Evolutionary conservation across 2,113 vertebrate species (phyloP).

Genomic region (Lasiurus cinereus): DNA sequence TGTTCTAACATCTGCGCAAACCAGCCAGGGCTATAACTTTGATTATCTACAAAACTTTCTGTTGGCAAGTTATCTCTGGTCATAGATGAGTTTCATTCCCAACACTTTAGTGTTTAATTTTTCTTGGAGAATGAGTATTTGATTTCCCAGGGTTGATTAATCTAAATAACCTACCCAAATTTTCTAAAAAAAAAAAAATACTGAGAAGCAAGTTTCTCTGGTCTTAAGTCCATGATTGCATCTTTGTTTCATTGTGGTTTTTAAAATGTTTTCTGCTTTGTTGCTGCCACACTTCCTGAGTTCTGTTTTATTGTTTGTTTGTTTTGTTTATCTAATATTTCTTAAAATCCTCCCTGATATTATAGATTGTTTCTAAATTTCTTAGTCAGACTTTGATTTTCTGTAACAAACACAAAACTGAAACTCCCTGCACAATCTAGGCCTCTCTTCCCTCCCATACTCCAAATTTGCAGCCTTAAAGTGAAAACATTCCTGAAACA

Average conservation of each 20-base stretch:
- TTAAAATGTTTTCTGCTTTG: neutral
- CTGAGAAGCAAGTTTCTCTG: neutral
- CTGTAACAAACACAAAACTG: slow-evolving; percentile 17
- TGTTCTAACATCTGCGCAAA: too few species aligned
- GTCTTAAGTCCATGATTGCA: neutral
- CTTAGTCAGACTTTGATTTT: slow-evolving; percentile 33
- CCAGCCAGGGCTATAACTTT: neutral
- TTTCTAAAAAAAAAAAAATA: slow-evolving; percentile 40
- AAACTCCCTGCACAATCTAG: slow-evolving; percentile 13
- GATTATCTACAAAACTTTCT: neutral
- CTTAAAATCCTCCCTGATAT: slow-evolving; percentile 42
- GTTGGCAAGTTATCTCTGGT: neutral
- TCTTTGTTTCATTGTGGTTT: neutral
- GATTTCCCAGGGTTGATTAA: neutral
- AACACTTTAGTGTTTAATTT: neutral
- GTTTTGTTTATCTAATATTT: neutral
- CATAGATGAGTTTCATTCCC: slow-evolving; percentile 11
- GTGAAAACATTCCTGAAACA: neutral
- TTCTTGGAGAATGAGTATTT: slow-evolving; percentile 22
- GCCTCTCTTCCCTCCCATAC: neutral
- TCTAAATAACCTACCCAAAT: neutral
- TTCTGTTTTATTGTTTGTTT: neutral
- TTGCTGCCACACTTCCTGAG: neutral
- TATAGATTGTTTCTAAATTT: slow-evolving; percentile 19
- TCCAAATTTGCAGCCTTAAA: neutral